Evolutionary conservation across 2,797 vertebrate species (phyloP).

Genomic region (Corythornis leucogaster): DNA sequence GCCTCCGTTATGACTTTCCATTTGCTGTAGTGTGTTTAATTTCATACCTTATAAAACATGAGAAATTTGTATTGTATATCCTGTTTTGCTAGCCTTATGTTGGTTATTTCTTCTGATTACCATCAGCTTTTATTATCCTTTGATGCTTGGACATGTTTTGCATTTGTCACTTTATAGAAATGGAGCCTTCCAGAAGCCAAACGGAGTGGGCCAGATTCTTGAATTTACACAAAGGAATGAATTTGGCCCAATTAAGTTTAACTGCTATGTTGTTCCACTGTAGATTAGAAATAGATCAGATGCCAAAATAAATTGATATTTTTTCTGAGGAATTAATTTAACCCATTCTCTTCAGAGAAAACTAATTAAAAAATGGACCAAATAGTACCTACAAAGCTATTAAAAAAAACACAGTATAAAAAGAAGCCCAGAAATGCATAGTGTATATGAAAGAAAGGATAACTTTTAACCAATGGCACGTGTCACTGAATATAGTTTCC

Average conservation of each 20-base stretch:
- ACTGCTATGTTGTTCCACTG: background rate
- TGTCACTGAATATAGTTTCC: background rate
- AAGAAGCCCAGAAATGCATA: background rate
- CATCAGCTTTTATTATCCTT: slow-evolving; percentile 64
- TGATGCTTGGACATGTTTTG: slow-evolving; percentile 58
- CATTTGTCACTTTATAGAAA: slow-evolving; percentile 76
- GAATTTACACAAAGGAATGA: background rate
- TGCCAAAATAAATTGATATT: background rate
- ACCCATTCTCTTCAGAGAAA: slow-evolving; percentile 70
- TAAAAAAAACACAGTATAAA: background rate
- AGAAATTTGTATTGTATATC: slow-evolving; percentile 69
- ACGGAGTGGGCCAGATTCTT: slow-evolving; percentile 6
- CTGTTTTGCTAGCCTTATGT: slow-evolving; percentile 64
- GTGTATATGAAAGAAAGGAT: background rate
- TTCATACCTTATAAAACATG: slow-evolving; percentile 79
- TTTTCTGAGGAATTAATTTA: slow-evolving; percentile 2
- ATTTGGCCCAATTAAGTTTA: slow-evolving; percentile 32
- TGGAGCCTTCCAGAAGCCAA: slow-evolving; percentile 77
- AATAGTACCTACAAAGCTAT: background rate
- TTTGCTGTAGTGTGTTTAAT: slow-evolving; percentile 72
- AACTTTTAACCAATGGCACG: background rate
- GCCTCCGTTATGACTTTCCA: slow-evolving; percentile 60
- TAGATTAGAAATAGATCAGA: slow-evolving; percentile 4
- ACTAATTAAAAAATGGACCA: slow-evolving; percentile 61
- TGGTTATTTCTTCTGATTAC: slow-evolving; percentile 72